These are phyloP conservation scores for Perognathus longimembris DNA, from an alignment of 2,113 vertebrate species.

Conservation along the genomic window DNA sequence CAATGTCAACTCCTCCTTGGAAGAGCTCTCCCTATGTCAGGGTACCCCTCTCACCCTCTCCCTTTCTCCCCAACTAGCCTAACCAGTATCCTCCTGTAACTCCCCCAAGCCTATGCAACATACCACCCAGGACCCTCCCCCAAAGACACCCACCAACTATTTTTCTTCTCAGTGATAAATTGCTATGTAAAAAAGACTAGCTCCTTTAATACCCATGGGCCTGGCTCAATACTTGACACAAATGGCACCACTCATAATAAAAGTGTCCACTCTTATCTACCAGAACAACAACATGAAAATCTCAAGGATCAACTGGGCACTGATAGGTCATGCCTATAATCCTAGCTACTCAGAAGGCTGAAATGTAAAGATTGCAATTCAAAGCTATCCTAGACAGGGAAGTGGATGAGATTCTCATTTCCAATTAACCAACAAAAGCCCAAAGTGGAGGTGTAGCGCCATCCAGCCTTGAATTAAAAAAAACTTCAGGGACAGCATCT, in stretches of 20 bases:
- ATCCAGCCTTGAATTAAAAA: no score
- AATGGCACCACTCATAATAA: not conserved
- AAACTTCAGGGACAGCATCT: no score
- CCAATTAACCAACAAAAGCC: no score
- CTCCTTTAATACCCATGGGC: not conserved
- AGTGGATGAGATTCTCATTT: no score
- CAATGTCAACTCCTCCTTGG: not conserved
- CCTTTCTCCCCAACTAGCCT: no score
- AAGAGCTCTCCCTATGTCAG: not conserved
- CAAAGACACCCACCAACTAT: not conserved
- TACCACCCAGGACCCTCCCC: not conserved
- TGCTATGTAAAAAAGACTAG: not conserved
- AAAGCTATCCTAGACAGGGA: no score
- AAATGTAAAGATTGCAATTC: no score
- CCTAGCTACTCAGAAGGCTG: no score
- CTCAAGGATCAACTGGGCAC: no score
- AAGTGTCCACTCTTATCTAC: not conserved
- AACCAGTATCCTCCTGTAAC: accelerated
- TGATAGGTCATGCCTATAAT: no score
- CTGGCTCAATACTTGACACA: not conserved
- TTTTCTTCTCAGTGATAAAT: not conserved
- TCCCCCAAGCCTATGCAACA: not conserved
- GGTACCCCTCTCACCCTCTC: not conserved
- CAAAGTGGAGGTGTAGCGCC: no score
- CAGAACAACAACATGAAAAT: not conserved